Conservation (phyloP, 2,113 vertebrate species). For the Hassar affinis region DNA sequence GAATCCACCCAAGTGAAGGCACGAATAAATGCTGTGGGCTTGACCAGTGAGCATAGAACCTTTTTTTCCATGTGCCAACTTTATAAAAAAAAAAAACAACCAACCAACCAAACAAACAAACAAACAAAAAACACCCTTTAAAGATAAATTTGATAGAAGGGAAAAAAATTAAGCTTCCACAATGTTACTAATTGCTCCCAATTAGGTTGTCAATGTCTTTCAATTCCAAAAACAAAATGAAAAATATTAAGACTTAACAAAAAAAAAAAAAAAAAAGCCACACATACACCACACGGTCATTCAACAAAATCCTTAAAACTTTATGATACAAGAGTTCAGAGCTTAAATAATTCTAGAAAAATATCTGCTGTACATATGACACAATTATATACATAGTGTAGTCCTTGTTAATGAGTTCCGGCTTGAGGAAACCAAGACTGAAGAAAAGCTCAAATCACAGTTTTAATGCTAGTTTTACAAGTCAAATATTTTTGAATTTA, state of each 20-base stretch:
- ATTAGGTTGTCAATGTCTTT: neutral
- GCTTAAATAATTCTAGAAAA: slow-evolving; percentile 95
- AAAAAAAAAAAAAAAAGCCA: slow-evolving; percentile 48
- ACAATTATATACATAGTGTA: slow-evolving; percentile 87
- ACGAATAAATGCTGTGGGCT: slow-evolving; percentile 17
- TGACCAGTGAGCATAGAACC: neutral
- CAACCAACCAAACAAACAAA: no score
- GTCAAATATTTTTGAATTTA: neutral
- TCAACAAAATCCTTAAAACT: slow-evolving; percentile 62
- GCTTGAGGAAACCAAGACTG: slow-evolving; percentile 24
- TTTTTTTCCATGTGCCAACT: neutral
- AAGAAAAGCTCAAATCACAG: neutral
- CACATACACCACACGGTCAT: slow-evolving; percentile 56
- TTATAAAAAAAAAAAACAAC: neutral
- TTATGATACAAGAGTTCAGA: slow-evolving; percentile 77
- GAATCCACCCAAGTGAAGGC: slow-evolving; percentile 1
- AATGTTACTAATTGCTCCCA: slow-evolving; percentile 2
- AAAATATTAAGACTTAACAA: slow-evolving; percentile 33
- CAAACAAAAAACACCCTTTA: neutral
- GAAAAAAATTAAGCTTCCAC: neutral
- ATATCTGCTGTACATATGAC: slow-evolving; percentile 91
- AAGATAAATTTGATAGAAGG: neutral
- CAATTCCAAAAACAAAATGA: neutral
- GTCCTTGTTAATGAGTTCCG: slow-evolving; percentile 51
- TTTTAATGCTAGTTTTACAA: slow-evolving; percentile 19